Conservation (phyloP, 2,797 vertebrate genomes). For the Sebastes miniatus region DNA sequence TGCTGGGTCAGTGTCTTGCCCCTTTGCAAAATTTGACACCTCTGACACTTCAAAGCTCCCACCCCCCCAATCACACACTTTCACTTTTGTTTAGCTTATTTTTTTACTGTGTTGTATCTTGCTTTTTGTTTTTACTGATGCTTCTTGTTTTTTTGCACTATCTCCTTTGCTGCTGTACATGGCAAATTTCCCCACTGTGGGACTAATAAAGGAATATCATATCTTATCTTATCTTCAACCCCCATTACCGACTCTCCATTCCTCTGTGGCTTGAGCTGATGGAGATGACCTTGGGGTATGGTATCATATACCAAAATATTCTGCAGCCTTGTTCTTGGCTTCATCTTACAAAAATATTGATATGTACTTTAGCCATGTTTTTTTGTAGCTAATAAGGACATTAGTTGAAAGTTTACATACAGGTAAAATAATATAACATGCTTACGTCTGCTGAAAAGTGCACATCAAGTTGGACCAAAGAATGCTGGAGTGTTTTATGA, state of each 20-base stretch:
- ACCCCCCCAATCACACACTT: neutral
- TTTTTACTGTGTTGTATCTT: too few species aligned
- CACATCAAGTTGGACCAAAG: neutral
- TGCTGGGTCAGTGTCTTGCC: slow-evolving; percentile 51
- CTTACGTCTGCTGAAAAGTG: neutral
- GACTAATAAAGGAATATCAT: too few species aligned
- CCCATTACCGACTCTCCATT: neutral
- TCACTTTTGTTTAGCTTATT: too few species aligned
- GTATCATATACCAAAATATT: neutral
- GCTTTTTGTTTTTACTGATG: too few species aligned
- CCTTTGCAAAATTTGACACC: slow-evolving; percentile 47
- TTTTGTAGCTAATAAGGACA: neutral
- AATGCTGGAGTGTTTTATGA: neutral
- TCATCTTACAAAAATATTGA: neutral
- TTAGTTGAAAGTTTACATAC: neutral
- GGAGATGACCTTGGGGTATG: neutral
- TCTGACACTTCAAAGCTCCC: neutral
- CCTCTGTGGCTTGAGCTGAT: slow-evolving; percentile 4
- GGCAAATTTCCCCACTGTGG: too few species aligned
- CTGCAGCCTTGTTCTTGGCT: neutral
- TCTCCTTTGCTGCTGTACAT: too few species aligned
- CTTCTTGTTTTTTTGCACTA: too few species aligned
- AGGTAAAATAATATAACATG: neutral
- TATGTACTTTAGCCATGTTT: neutral
- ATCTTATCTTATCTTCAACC: neutral